Conservation (phyloP, 2,113 vertebrate species). For the Podarcis muralis region DNA sequence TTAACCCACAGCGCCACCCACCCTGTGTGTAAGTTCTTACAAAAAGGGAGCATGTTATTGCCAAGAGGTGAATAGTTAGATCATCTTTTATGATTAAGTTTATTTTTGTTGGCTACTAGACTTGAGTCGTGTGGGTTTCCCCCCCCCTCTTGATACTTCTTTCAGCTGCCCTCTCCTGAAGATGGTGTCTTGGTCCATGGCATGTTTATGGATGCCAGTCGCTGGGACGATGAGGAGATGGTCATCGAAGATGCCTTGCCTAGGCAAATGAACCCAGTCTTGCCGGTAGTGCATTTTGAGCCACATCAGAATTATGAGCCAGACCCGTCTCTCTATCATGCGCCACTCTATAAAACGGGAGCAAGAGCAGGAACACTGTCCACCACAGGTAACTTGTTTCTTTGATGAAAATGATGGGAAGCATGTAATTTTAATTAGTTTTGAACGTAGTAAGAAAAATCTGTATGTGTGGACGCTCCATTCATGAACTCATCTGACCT, state of each 20-base stretch:
- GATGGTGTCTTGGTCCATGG: slow-evolving; percentile 82
- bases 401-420: background rate
- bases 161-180: slow-evolving; percentile 76
- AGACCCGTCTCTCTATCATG: slow-evolving; percentile 69
- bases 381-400: slow-evolving; percentile 75
- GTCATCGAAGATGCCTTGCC: slow-evolving; percentile 78
- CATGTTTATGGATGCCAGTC: slow-evolving; percentile 82
- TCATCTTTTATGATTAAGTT: background rate
- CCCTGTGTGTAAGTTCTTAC: too few relatives aligned
- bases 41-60: background rate
- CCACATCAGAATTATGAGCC: slow-evolving; percentile 79
- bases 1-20: too few relatives aligned
- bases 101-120: background rate
- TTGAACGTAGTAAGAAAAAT: background rate
- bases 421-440: background rate
- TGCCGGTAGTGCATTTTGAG: slow-evolving; percentile 83
- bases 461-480: background rate
- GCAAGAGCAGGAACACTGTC: slow-evolving; percentile 81
- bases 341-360: slow-evolving; percentile 83
- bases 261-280: slow-evolving; percentile 76
- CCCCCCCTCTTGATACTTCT: background rate
- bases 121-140: too few relatives aligned
- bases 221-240: slow-evolving; percentile 79
- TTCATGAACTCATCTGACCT: background rate
- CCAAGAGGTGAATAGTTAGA: background rate